Evolutionary conservation across 1,140 invertebrate genomes (phyloP), one percentile per base, ranked within the genome.

Genomic region (Ceratina australensis): DNA sequence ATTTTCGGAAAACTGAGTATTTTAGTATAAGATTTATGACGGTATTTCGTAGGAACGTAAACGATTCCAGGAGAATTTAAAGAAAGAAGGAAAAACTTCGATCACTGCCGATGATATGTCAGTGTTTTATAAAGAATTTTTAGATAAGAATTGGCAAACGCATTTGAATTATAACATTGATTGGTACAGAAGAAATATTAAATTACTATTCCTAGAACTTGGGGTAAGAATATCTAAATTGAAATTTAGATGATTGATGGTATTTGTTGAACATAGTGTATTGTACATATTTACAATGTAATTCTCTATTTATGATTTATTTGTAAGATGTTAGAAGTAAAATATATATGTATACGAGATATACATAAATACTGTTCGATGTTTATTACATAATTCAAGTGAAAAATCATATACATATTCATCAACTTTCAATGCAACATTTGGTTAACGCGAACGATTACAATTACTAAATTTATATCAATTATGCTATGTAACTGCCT

Each of bases 31-130:
- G 22, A 47, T 8, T 0, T 64, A 10, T 42, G 3, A 49, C 50
- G n/a, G 15, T 8, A 81, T 93, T 42, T 42, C 94, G 49, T 86
- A 96, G 95, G 94, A 96, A 91, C 91, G 94, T 83, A 94, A 94
- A 77, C 91, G 93, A 81, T 96, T 94, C 94, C 64, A 94, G 93
- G 68, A 90, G 92, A 85, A 92, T 93, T 87, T 88, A 90, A 92
- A 93, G 86, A 52, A 78, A 56, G 65, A 89, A 89, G 93, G 89
- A 91, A 93, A 90, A 80, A 89, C 87, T 88, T 89, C 93, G 26
- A 81, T 96, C 7, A 94, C 94, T 22, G 94, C 96, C 1, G 96
- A 97, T 90, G 95, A 97, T 91, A 96, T 97, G 95, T 97, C 96
- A 83, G 93, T 95, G 24, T 97, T 97, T 91, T 97, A 97, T 86